These are phyloP conservation scores for Druon quercuslanigerum DNA, from an alignment of 1,140 invertebrate genomes.

Conservation along the genomic window DNA sequence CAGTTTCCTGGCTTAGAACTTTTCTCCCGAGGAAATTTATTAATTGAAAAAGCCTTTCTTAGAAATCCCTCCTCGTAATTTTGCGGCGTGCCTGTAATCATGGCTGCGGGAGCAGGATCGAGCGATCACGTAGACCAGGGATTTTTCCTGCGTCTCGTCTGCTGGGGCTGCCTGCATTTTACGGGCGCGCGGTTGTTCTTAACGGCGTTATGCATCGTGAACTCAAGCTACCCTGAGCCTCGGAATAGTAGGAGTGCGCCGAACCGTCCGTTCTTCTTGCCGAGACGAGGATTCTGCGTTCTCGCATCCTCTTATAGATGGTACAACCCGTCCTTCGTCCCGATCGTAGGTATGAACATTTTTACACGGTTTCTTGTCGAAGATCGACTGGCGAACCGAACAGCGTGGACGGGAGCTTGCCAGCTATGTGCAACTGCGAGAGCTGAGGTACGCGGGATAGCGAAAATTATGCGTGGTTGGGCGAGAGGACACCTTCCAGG, in stretches of 20 bases:
- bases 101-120: constrained; percentile 39
- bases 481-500: constrained; percentile 19
- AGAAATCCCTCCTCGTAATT: constrained; percentile 14
- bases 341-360: constrained; percentile 10
- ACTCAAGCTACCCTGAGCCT: constrained; percentile 32
- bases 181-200: constrained; percentile 44
- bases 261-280: constrained; percentile 46
- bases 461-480: constrained; percentile 15
- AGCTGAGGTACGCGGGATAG: constrained; percentile 27
- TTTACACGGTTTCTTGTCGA: constrained; percentile 32
- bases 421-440: constrained; percentile 28
- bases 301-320: constrained; percentile 1
- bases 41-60: constrained; percentile 15
- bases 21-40: neutral
- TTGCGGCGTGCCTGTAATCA: constrained; percentile 38
- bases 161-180: constrained; percentile 32
- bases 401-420: constrained; percentile 26
- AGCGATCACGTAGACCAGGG: constrained; percentile 34
- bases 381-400: constrained; percentile 11
- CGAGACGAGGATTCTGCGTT: constrained; percentile 35
- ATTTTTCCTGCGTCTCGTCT: constrained; percentile 42
- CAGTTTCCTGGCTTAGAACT: neutral
- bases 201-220: constrained; percentile 47
- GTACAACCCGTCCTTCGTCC: constrained; percentile 9
- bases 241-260: constrained; percentile 40